Evolutionary conservation across 2,797 vertebrate genomes (phyloP), one percentile per base, ranked within the genome.

Genomic region (Hyperoplus immaculatus): DNA sequence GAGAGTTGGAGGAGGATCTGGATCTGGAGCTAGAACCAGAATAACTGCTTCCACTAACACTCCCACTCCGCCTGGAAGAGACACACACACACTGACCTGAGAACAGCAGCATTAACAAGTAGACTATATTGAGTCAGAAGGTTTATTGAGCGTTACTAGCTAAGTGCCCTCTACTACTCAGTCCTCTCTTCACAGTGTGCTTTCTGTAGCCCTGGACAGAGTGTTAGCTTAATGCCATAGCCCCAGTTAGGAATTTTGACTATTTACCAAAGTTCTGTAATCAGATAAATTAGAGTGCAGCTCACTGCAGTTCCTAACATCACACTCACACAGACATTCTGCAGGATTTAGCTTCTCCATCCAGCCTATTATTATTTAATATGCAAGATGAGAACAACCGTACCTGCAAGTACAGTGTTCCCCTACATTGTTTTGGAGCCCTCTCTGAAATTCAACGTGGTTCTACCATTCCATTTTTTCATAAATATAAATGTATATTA

Each of bases 1-100:
- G 86, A 49, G 97, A 97, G 72, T 93, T 95, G 2, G 96, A 97
- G 18, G 95, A 95, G 53, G 96, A 99, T 75, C 97, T 94, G n/a
- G 98, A 99, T 0, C 95, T 95, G 78, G 98, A 99, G 60, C 97
- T 99, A 65, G 98, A 99, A 7, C 97, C 98, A 0, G 96, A 96
- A 83, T 95, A 98, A 94, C 98, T 99, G 94, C 97, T 98, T 83
- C 94, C 96, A 0, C 96, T 98, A 89, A 95, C 97, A 15, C 97
- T 98, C 73, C 95, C 89, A 62, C 97, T 98, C 85, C 95, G 91
- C 94, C 98, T 99, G 93, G 12, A 79, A 68, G 49, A 76, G 18
- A 80, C 56, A 73, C 13, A 70, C 41, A 74, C 14, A 64, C 5
- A 51, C 6, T 10, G 15, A 29, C 29, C 3, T 29, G 29, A 29